These are phyloP conservation scores for Caerostris darwini DNA, from an alignment of 1,140 invertebrate species.

Conservation along the genomic window DNA sequence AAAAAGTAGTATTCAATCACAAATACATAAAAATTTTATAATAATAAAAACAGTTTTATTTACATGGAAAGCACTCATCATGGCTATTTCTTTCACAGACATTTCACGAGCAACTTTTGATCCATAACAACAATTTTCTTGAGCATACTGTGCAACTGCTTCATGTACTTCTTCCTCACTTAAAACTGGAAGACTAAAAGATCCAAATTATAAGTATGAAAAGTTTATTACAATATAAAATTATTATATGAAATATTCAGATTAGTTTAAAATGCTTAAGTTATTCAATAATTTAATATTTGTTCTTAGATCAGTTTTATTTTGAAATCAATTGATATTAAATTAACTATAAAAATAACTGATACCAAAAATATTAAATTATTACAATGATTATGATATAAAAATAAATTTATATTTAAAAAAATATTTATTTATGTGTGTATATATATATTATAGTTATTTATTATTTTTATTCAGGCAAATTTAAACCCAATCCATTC, in stretches of 20 bases:
- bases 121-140: slow-evolving; percentile 85
- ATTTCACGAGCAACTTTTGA: slow-evolving; percentile 82
- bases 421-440: too few relatives aligned
- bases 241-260: background rate
- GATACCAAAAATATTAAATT: too few relatives aligned
- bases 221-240: background rate
- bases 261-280: background rate
- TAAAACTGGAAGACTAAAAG: slow-evolving; percentile 78
- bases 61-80: slow-evolving; percentile 84
- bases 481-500: too few relatives aligned
- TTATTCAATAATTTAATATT: background rate
- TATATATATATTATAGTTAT: too few relatives aligned
- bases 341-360: too few relatives aligned
- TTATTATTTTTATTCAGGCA: too few relatives aligned
- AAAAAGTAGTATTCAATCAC: background rate
- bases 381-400: too few relatives aligned
- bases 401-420: too few relatives aligned
- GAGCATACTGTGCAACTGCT: slow-evolving; percentile 82
- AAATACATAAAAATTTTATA: background rate
- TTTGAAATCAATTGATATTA: too few relatives aligned
- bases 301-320: background rate
- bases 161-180: slow-evolving; percentile 83
- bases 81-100: slow-evolving; percentile 82
- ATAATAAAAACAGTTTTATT: slow-evolving; percentile 76
- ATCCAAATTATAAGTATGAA: background rate